Conservation (phyloP, 2,113 vertebrate species). For the Lamprologus sp. region DNA sequence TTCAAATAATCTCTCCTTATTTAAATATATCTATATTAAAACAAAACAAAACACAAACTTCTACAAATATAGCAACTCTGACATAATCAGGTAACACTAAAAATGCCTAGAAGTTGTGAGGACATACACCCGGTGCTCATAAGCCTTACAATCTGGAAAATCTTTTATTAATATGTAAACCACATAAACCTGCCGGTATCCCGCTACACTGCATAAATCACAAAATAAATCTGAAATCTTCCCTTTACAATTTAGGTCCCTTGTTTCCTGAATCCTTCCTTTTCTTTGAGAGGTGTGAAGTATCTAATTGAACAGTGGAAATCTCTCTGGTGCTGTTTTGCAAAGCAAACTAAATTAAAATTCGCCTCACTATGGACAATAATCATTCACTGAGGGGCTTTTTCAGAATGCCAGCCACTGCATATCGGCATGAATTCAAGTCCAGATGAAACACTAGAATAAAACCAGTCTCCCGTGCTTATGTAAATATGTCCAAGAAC, state of each 20-base stretch:
- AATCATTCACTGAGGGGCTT: slow-evolving; percentile 30
- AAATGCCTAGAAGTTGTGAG: background rate
- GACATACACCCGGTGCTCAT: background rate
- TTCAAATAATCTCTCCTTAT: background rate
- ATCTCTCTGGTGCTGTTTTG: slow-evolving; percentile 17
- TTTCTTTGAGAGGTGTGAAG: slow-evolving; percentile 7
- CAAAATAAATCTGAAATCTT: background rate
- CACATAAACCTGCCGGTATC: background rate
- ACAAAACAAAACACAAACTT: background rate
- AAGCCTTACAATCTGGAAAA: background rate
- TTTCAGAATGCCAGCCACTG: background rate
- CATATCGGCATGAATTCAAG: background rate
- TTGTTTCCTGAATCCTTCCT: background rate
- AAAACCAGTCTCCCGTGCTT: background rate
- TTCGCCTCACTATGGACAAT: slow-evolving; percentile 16
- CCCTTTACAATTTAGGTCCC: background rate
- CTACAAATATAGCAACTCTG: background rate
- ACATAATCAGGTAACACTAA: background rate
- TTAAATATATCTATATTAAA: background rate
- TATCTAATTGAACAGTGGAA: slow-evolving; percentile 21
- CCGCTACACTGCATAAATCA: background rate
- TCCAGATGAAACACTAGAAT: background rate
- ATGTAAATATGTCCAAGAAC: background rate
- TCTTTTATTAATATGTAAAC: background rate
- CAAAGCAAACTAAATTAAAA: slow-evolving; percentile 43